Conservation (phyloP, 2,797 vertebrate genomes). For the Chrosomus eos region DNA sequence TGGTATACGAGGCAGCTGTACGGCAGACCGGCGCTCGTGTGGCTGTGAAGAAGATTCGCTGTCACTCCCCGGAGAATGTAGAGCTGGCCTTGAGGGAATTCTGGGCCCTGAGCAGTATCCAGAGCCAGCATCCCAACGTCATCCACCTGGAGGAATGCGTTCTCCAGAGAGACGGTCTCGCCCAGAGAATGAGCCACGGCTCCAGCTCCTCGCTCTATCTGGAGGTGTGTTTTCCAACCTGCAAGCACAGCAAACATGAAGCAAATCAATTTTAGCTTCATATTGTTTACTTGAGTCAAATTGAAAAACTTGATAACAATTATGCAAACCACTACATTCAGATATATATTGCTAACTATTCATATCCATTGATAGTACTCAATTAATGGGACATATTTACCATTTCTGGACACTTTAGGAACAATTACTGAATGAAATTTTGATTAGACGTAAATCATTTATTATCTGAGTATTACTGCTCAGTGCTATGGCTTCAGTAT, state of each 20-base stretch:
- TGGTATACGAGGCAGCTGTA: constrained; percentile 95
- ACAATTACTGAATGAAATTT: neutral
- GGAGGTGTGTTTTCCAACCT: constrained; percentile 79
- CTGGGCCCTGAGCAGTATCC: constrained; percentile 99
- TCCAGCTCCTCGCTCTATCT: constrained; percentile 93
- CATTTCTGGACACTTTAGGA: neutral
- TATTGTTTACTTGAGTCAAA: neutral
- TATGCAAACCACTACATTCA: neutral
- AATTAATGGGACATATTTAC: no score
- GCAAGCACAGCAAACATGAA: neutral
- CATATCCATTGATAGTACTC: neutral
- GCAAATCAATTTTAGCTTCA: neutral
- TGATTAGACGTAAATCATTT: neutral
- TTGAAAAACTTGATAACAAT: neutral
- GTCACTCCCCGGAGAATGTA: constrained; percentile 96
- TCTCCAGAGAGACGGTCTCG: constrained; percentile 92
- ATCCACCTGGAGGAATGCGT: constrained; percentile 98
- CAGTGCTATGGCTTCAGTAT: neutral
- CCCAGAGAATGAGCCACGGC: constrained; percentile 95
- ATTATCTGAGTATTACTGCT: neutral
- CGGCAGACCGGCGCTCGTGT: constrained; percentile 89
- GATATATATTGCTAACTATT: neutral
- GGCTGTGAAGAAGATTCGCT: constrained; percentile 97
- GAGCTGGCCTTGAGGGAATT: constrained; percentile 96
- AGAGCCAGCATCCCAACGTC: constrained; percentile 97